phyloP scores from a whole-genome alignment of 2,888 invertebrate genomes.

The Achlya flavicornis region DNA sequence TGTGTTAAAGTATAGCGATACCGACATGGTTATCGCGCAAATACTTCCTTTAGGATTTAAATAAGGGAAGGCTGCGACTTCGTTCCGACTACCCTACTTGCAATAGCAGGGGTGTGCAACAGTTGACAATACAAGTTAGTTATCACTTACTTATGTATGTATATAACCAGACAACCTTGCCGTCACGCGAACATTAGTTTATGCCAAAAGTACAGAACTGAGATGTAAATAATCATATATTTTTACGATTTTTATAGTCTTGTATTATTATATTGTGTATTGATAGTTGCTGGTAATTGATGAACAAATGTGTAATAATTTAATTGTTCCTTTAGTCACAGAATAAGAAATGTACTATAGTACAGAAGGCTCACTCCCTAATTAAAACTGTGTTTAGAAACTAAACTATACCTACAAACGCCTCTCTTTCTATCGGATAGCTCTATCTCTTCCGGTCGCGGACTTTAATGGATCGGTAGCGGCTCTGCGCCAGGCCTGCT shows the following conservation, averaged over 20 bases:
- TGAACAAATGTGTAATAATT: not conserved
- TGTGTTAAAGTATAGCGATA: not conserved
- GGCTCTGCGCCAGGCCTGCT: no score
- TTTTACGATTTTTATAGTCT: slow-evolving; percentile 30
- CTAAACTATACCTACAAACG: no score
- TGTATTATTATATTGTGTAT: not conserved
- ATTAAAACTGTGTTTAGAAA: no score
- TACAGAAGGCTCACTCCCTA: not conserved
- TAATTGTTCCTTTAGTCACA: not conserved
- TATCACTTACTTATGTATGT: no score
- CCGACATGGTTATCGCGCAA: not conserved
- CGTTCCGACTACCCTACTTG: not conserved
- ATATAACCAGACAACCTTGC: not conserved
- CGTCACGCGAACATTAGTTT: slow-evolving; percentile 9
- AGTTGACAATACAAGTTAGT: not conserved
- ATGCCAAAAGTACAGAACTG: slow-evolving; percentile 51
- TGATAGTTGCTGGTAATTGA: not conserved
- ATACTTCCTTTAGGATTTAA: not conserved
- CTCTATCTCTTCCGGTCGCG: no score
- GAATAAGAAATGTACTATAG: not conserved
- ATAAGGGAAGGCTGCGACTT: slow-evolving; percentile 12
- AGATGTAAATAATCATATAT: slow-evolving; percentile 39
- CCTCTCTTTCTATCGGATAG: no score
- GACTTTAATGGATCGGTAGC: no score
- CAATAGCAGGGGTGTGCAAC: not conserved